Evolutionary conservation across 2,113 vertebrate species (phyloP), one percentile per base, ranked within the genome.

Genomic region (Gymnobelideus leadbeateri): DNA sequence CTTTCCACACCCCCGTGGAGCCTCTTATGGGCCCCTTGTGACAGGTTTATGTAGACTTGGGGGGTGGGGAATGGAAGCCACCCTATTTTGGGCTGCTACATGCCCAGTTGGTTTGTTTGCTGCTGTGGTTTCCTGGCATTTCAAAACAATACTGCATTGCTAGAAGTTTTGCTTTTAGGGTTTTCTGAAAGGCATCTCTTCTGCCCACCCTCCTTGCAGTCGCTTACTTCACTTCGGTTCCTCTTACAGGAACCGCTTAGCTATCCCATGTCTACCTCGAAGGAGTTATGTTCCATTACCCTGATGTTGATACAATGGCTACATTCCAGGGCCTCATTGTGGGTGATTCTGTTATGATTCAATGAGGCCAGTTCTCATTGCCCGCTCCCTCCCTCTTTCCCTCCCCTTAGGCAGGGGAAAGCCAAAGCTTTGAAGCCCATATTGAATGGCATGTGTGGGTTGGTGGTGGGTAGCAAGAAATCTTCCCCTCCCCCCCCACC

Each of bases 51-150:
- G 95, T 93, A 49, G 92, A 93, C 96, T 96, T 91, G 93, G 89
- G 84, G 93, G 89, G 89, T 95, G 57, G 95, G 46, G 43, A 54
- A 49, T 84, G 89, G 94, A 68, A 93, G 49, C 54, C 57, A 94
- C 68, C 91, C 95, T 89, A 23, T 90, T 97, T 97, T 49, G 93
- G 96, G 92, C 94, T 95, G 91, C 89, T 94, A 96, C 93, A 51
- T 92, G 92, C 96, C 97, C 97, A 96, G 96, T 97, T 94, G 97
- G 95, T 94, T 77, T 97, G 96, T 97, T 98, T 97, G 96, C 95
- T 91, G 96, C 94, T 94, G 97, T 95, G 97, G 98, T 96, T 97
- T 95, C 94, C 92, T n/a, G 68, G 4, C 95, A 96, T 97, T 97
- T 96, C 97, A 54, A 94, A 97, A 96, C 97, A 97, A 97, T 95